Base-by-base conservation (phyloP, 2,888 invertebrate species). In the Sepiola atlantica region DNA sequence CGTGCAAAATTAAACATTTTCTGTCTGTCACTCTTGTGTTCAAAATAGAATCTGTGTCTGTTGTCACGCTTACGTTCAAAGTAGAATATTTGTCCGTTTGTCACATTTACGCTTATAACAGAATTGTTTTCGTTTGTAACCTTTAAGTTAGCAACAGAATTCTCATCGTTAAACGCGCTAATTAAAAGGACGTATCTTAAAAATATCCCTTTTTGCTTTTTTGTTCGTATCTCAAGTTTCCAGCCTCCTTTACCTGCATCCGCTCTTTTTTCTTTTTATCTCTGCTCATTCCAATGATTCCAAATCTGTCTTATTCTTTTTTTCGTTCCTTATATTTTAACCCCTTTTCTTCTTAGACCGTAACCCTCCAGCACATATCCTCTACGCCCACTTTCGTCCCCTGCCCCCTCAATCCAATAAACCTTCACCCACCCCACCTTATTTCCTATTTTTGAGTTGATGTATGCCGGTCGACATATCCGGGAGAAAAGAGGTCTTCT, bases 391-490 rank as follows among this genome's bases (percentile, higher is more conserved):
- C 45, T 45, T 45, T 45, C 45, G 3, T 77, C n/a, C n/a, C 12
- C 14, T n/a, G 12, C 77, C 77, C 16, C 24, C 57, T 77, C 77
- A n/a, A n/a, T 3, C n/a, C 77, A n/a, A 77, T 77, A 77, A 77
- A 77, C 32, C 32, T 77, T 77, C 77, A 77, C n/a, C 28, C 77
- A 28, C n/a, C 16, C 77, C 77, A n/a, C 0, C 21, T 77, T 77
- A 77, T 77, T 77, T 32, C 77, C 77, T 77, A 77, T 77, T 77
- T 32, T n/a, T 77, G n/a, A 77, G 77, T n/a, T 77, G 77, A 77
- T 77, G 77, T 77, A 77, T 77, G 77, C 77, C 77, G 77, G 16
- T 77, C 77, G 77, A 77, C 77, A 77, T 45, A 45, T 77, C 77
- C 77, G 77, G 77, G 32, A 45, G 45, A 77, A 77, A 32, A 77